Base-by-base conservation (phyloP, 2,888 invertebrate genomes). In the Drosophila kambysellisi region DNA sequence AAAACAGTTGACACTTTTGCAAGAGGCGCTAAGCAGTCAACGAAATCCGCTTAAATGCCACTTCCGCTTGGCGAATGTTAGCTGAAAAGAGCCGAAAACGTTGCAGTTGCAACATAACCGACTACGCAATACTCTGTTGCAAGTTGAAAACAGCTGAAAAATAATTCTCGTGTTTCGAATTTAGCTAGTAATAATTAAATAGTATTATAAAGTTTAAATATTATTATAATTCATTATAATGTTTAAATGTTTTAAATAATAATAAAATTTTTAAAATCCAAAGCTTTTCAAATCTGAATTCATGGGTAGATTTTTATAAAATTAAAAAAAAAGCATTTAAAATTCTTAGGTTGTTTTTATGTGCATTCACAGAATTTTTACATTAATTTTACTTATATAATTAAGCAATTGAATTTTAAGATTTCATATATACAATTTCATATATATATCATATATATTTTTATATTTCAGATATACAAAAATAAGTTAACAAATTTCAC, bases 41-140 rank as follows among this genome's bases (percentile, higher is more conserved):
- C 70, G 65, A 70, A 84, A 89, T 83, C 83, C 85, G 85, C 85
- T 83, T 89, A 83, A 89, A 89, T 82, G 83, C 80, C 86, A 85
- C 73, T 85, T 89, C 90, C 83, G 90, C 53, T 57, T 57, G 48
- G 46, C 48, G 61, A 76, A 59, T 39, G 30, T 25, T 52, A 67
- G 76, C 50, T 54, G 20, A 8, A 57, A 39, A 39, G 25, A 7
- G n/a, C 37, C 39, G 17, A 30, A 20, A 53, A 8, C 33, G 1
- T 51, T n/a, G 20, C 12, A 52, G 6, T 43, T 20, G 25, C 7
- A 8, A 12, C 37, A 17, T 35, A 53, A 3, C 29, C 56, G 56
- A 39, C 29, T 56, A n/a, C 8, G 17, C 15, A n/a, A 56, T 39
- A 15, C 56, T 12, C 56, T 56, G 11, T 1, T 17, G 3, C 1